phyloP scores from a whole-genome alignment of 2,113 vertebrate species.

The Lepidothrix coronata region DNA sequence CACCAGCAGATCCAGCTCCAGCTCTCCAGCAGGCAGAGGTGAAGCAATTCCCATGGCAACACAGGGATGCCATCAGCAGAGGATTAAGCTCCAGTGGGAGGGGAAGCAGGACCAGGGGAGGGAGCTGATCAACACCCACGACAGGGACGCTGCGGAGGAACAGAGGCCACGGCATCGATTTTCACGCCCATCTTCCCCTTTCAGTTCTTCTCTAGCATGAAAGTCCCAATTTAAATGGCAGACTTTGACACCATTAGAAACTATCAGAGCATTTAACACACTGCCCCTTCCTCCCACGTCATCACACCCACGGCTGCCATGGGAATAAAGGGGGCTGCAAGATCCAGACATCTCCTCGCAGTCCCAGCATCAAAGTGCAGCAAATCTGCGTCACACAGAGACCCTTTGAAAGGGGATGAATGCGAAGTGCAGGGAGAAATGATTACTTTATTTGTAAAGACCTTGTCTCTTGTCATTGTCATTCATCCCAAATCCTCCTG shows the following conservation, averaged over 20 bases:
- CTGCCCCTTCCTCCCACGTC: conserved; percentile 48
- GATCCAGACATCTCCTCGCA: conserved; percentile 8
- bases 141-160: not conserved
- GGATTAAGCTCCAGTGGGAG: not conserved
- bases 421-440: conserved; percentile 25
- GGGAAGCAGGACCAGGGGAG: not conserved
- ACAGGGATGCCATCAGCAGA: not conserved
- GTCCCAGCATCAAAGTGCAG: not conserved
- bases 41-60: conserved; percentile 22
- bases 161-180: not conserved
- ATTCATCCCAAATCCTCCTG: conserved; percentile 18
- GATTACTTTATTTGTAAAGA: conserved; percentile 53
- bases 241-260: conserved; percentile 31
- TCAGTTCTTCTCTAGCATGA: conserved; percentile 41
- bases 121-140: not conserved
- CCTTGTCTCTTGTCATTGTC: conserved; percentile 44
- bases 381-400: conserved; percentile 42
- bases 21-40: not conserved
- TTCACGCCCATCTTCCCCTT: conserved; percentile 37
- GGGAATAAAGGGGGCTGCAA: conserved; percentile 1
- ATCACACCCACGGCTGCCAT: conserved; percentile 1
- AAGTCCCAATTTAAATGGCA: conserved; percentile 36
- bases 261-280: conserved; percentile 42
- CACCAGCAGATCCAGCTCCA: not conserved
- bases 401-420: conserved; percentile 37